phyloP scores from a whole-genome alignment of 2,888 invertebrate genomes.

The Heterodera filipjevi region DNA sequence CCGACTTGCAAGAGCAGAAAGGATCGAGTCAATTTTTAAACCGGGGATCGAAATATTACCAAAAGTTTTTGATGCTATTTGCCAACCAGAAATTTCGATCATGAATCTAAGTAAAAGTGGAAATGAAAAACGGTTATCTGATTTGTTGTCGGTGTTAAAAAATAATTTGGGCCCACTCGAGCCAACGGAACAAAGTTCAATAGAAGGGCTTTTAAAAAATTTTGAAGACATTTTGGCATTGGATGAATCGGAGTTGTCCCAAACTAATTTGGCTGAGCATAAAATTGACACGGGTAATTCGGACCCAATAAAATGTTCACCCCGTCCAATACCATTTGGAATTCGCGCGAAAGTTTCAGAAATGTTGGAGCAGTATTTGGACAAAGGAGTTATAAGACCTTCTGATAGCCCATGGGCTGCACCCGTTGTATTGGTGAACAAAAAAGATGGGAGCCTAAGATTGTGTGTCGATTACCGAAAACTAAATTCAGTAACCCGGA shows the following conservation, averaged over 20 bases:
- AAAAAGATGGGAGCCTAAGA: slow-evolving; percentile 57
- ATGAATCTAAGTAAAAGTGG: too few relatives aligned
- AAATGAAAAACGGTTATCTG: too few relatives aligned
- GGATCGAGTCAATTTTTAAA: too few relatives aligned
- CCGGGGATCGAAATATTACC: too few relatives aligned
- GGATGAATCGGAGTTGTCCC: slow-evolving; percentile 28
- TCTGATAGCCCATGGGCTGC: slow-evolving; percentile 63
- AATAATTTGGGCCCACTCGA: too few relatives aligned
- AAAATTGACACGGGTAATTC: slow-evolving; percentile 31
- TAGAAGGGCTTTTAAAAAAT: too few relatives aligned
- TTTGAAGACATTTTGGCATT: slow-evolving; percentile 34
- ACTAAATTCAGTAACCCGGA: not conserved
- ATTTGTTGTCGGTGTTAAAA: too few relatives aligned
- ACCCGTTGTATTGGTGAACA: slow-evolving; percentile 65
- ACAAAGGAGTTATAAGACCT: slow-evolving; percentile 40
- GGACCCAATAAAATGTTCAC: slow-evolving; percentile 25
- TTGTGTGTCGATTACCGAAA: slow-evolving; percentile 38
- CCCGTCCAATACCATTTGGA: slow-evolving; percentile 34
- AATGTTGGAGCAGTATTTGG: slow-evolving; percentile 28
- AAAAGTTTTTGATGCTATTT: too few relatives aligned
- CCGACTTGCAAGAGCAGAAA: too few relatives aligned
- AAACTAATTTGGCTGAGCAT: slow-evolving; percentile 26
- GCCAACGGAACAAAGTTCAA: too few relatives aligned
- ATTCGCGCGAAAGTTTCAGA: slow-evolving; percentile 29
- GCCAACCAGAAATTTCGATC: too few relatives aligned